Evolutionary conservation across 2,113 vertebrate species (phyloP).

Genomic region (Garra rufa): DNA sequence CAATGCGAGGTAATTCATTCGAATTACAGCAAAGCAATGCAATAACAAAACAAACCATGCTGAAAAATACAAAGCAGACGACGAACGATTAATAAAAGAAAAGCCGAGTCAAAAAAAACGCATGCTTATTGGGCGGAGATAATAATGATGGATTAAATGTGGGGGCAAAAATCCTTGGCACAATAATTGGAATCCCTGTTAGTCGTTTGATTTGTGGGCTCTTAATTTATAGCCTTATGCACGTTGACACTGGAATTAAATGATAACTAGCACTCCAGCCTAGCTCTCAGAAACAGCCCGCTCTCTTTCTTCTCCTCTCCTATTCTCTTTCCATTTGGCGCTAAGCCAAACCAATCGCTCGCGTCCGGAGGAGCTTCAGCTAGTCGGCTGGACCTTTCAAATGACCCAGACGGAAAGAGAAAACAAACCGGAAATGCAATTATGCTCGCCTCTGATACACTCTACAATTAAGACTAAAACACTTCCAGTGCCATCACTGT

Average conservation of each 20-base stretch:
- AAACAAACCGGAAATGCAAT: constrained; percentile 76
- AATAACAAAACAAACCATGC: constrained; percentile 34
- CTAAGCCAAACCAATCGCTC: constrained; percentile 76
- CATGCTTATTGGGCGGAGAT: constrained; percentile 56
- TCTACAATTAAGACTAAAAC: constrained; percentile 54
- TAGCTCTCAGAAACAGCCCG: constrained; percentile 71
- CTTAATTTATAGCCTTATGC: constrained; percentile 77
- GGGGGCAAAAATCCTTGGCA: constrained; percentile 53
- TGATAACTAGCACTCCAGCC: constrained; percentile 77
- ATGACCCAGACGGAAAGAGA: constrained; percentile 78
- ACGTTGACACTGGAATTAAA: constrained; percentile 85
- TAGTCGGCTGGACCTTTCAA: constrained; percentile 72
- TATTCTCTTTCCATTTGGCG: constrained; percentile 69
- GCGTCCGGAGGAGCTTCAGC: constrained; percentile 76
- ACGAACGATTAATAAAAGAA: constrained; percentile 35
- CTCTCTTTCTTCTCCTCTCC: constrained; percentile 60
- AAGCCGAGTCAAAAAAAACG: constrained; percentile 23
- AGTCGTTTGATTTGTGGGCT: constrained; percentile 78
- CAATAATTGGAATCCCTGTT: constrained; percentile 72
- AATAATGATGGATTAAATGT: constrained; percentile 64
- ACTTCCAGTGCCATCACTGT: constrained; percentile 46
- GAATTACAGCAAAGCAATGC: constrained; percentile 34
- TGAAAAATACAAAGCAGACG: constrained; percentile 51
- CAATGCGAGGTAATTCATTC: constrained; percentile 10
- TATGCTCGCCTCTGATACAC: constrained; percentile 13